These are phyloP conservation scores for Pteria penguin DNA, from an alignment of 2,888 invertebrate genomes.

Conservation along the genomic window DNA sequence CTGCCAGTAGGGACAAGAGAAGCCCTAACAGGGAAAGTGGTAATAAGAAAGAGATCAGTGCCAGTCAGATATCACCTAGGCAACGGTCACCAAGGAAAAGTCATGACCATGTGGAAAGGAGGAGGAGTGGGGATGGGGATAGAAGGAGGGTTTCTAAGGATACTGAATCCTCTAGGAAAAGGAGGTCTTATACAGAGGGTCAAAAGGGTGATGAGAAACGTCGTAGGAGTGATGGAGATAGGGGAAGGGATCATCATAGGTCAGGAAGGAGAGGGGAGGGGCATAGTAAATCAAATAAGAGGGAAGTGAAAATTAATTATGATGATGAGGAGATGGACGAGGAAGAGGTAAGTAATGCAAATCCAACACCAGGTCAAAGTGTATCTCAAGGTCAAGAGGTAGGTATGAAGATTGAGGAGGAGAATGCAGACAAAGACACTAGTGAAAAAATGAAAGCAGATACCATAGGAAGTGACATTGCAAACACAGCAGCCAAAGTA, in stretches of 20 bases:
- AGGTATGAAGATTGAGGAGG: slow-evolving; percentile 1
- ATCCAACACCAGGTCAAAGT: not conserved
- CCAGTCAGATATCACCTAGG: not conserved
- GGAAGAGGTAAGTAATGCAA: slow-evolving; percentile 15
- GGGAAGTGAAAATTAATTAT: slow-evolving; percentile 29
- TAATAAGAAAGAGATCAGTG: not conserved
- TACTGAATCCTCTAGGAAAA: slow-evolving; percentile 17
- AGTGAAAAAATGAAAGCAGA: not conserved
- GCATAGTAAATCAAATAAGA: slow-evolving; percentile 24
- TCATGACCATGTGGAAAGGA: slow-evolving; percentile 38
- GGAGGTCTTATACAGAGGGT: slow-evolving; percentile 27
- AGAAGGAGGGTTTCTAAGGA: not conserved
- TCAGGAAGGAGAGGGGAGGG: slow-evolving; percentile 31
- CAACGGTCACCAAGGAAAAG: slow-evolving; percentile 31
- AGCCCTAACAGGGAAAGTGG: not conserved
- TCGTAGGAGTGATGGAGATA: slow-evolving; percentile 32
- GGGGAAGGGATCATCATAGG: slow-evolving; percentile 31
- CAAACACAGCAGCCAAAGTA: not conserved
- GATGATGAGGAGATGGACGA: slow-evolving; percentile 34
- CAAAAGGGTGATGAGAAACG: slow-evolving; percentile 27
- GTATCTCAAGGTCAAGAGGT: slow-evolving; percentile 9
- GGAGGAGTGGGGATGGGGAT: slow-evolving; percentile 29
- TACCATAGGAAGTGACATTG: not conserved
- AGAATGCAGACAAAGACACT: not conserved
- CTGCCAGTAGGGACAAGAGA: not conserved